phyloP scores from a whole-genome alignment of 1,140 invertebrate genomes.

The Drosophila ohnishii region DNA sequence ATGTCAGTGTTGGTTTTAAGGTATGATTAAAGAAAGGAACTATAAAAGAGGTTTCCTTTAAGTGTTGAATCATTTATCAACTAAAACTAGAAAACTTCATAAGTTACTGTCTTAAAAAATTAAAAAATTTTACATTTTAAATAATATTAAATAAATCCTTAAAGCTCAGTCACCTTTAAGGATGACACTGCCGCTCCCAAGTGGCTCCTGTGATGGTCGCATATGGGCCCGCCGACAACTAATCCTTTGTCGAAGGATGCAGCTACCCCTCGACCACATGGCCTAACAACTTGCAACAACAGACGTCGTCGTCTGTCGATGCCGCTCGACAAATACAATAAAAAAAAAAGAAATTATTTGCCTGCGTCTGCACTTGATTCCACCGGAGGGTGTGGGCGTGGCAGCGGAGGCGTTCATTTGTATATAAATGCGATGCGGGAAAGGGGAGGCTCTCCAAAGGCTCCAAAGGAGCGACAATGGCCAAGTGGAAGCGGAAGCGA shows the following conservation, averaged over 20 bases:
- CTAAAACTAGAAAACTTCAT: too few species aligned
- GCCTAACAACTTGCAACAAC: conserved; percentile 66
- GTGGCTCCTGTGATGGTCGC: conserved; percentile 34
- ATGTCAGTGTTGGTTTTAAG: conserved; percentile 13
- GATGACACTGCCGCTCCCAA: conserved; percentile 23
- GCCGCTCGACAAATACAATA: conserved; percentile 55
- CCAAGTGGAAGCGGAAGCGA: conserved; percentile 65
- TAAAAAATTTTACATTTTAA: background rate
- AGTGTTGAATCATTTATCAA: background rate
- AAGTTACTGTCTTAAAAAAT: background rate
- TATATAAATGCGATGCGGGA: conserved; percentile 60
- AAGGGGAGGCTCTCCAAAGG: conserved; percentile 11
- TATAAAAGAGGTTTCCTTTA: too few species aligned
- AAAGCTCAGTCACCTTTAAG: conserved; percentile 17
- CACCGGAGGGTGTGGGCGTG: conserved; percentile 44
- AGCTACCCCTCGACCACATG: conserved; percentile 46
- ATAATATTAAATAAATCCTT: background rate
- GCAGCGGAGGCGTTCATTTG: conserved; percentile 78
- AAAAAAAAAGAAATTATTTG: conserved; percentile 70
- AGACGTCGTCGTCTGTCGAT: conserved; percentile 68
- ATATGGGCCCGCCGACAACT: conserved; percentile 44
- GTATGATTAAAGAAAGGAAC: too few species aligned
- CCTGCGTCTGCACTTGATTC: conserved; percentile 75
- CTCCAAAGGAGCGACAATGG: conserved; percentile 76
- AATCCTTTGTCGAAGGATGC: conserved; percentile 39